phyloP scores from a whole-genome alignment of 2,113 vertebrate genomes.

The Microtus oregoni region DNA sequence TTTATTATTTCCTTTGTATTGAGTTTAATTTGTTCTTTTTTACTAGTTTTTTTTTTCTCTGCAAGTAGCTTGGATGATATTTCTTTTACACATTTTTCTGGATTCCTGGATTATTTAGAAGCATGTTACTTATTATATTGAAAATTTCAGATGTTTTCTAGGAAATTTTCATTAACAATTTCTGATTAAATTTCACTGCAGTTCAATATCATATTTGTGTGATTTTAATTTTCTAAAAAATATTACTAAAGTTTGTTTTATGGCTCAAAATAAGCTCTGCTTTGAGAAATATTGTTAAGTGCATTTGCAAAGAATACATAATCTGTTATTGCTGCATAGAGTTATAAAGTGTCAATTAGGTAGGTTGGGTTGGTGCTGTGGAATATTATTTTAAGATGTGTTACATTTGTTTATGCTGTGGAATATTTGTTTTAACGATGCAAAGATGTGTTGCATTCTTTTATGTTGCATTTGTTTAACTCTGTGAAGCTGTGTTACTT shows the following conservation, averaged over 20 bases:
- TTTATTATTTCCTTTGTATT: neutral
- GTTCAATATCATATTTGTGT: neutral
- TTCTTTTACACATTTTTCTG: neutral
- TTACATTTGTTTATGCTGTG: too few species aligned
- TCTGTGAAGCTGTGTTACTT: too few species aligned
- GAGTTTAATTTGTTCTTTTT: neutral
- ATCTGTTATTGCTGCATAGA: neutral
- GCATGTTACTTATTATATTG: neutral
- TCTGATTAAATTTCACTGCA: neutral
- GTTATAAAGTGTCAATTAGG: neutral
- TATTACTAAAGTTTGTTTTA: neutral
- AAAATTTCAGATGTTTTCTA: constrained; percentile 13
- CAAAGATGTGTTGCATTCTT: too few species aligned
- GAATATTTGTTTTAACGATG: too few species aligned
- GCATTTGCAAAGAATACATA: neutral
- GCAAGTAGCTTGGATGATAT: neutral
- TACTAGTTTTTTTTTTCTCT: neutral
- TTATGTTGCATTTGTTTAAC: too few species aligned
- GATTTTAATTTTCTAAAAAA: neutral
- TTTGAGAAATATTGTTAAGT: neutral
- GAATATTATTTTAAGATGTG: too few species aligned
- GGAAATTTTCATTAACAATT: neutral
- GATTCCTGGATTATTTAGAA: neutral
- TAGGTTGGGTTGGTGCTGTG: neutral
- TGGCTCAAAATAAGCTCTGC: neutral